A percentile compares a stretch with the other conserved stretches of the same genome.
Conservation (phyloP, 2,113 vertebrate genomes). For the Esox niger region DNA sequence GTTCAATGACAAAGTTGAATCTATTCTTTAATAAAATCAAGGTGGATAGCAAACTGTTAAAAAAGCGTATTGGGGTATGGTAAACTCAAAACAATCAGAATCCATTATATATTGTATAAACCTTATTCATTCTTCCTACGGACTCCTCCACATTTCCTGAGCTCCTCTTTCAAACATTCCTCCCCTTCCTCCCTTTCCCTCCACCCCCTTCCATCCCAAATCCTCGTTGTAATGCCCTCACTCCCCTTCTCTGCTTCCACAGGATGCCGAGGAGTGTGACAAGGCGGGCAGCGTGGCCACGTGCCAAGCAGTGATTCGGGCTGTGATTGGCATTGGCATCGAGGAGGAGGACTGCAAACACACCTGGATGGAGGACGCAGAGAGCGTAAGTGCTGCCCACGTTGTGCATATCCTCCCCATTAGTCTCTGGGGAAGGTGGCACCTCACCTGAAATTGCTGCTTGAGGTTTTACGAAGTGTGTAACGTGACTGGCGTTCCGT, state of each 20-base stretch:
- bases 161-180: background rate
- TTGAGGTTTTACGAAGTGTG: no score
- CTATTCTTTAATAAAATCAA: no score
- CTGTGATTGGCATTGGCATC: constrained; percentile 94
- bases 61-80: no score
- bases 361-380: constrained; percentile 98
- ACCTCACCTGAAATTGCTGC: no score
- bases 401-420: background rate
- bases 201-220: background rate
- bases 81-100: no score
- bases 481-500: no score
- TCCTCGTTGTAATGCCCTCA: background rate
- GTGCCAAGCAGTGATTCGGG: constrained; percentile 92
- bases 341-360: constrained; percentile 97
- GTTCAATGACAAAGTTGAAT: no score
- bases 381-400: constrained; percentile 77
- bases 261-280: constrained; percentile 98
- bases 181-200: background rate
- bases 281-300: constrained; percentile 96
- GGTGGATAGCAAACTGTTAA: no score
- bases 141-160: no score
- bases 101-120: no score
- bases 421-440: no score
- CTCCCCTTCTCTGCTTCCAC: background rate
- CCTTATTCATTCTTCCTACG: no score